These are phyloP conservation scores for Pseudopleuronectes americanus DNA, from an alignment of 2,797 vertebrate species.

Conservation along the genomic window DNA sequence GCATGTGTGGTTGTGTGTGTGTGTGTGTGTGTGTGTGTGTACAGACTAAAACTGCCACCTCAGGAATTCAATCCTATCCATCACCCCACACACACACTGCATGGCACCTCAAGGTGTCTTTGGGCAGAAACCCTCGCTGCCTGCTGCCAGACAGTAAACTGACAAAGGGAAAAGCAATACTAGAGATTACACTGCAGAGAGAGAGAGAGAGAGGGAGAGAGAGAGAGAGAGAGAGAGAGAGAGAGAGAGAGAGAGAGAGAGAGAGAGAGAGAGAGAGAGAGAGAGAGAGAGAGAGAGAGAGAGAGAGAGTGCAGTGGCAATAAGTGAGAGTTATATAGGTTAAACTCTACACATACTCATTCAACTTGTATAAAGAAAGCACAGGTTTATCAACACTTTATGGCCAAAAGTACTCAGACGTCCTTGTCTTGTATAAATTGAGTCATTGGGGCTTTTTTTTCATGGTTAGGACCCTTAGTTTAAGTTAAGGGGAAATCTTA, in stretches of 20 bases:
- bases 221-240: conserved; percentile 17
- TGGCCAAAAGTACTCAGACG: neutral
- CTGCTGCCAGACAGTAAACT: conserved; percentile 68
- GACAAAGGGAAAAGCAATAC: conserved; percentile 67
- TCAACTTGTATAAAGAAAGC: too few species aligned
- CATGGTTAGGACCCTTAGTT: neutral
- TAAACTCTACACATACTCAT: conserved; percentile 33
- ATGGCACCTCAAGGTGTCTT: conserved; percentile 85
- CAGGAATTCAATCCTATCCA: conserved; percentile 76
- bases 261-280: conserved; percentile 34
- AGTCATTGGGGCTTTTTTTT: neutral
- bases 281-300: conserved; percentile 23
- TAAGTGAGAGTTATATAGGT: conserved; percentile 15
- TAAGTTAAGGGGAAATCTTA: neutral
- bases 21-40: conserved; percentile 41
- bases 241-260: conserved; percentile 34
- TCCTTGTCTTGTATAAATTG: neutral
- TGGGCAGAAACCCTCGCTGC: conserved; percentile 72
- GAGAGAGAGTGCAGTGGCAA: neutral
- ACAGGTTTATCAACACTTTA: conserved; percentile 15
- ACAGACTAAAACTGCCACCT: conserved; percentile 75
- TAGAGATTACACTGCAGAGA: conserved; percentile 72
- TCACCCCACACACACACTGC: conserved; percentile 64
- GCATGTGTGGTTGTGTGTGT: neutral
- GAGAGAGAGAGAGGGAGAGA: conserved; percentile 25